Base-by-base conservation (phyloP, 2,797 vertebrate species). In the Danionella dracula region DNA sequence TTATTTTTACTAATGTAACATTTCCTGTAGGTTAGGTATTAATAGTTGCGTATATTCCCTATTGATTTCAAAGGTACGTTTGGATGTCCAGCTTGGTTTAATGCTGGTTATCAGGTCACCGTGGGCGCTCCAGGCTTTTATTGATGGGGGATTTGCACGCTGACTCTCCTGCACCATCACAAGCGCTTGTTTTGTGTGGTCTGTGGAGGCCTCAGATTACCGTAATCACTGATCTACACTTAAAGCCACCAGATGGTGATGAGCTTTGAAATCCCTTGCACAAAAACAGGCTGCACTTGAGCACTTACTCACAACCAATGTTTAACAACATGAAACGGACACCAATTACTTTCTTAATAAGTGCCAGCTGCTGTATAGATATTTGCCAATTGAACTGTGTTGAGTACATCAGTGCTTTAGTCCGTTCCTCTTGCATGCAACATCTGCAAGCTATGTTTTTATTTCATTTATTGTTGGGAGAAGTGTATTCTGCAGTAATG, bases 211-310 rank as follows among this genome's bases (percentile, higher is more conserved):
- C n/a, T 50, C 11, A 41, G 37, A 64, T 53, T 54, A 54, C 37
- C 6, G 7, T 64, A 54, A 54, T 54, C 61, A 44, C 38, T 42
- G 8, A 34, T 38, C 44, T 31, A 27, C 42, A 37, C 6, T 41
- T n/a, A 32, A 16, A 21, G 13, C 49, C 45, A 48, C 16, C 59
- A 55, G 40, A 62, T 46, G 51, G 59, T 56, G 32, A 61, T 41
- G 42, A 53, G 10, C 9, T 61, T 6, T 20, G 21, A 64, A 64
- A 44, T 53, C 61, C 29, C 17, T 8, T 53, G 20, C 35, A 42
- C 17, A 42, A 53, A 50, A 15, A 21, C 37, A 31, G 13, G 42
- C 27, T 11, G 16, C 12, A 17, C 23, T 10, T 32, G 23, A 50
- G 37, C 6, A 4, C 12, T 19, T 38, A 5, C 35, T 32, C 35